These are phyloP conservation scores for Microtus pennsylvanicus DNA, from an alignment of 2,113 vertebrate species.

Conservation along the genomic window DNA sequence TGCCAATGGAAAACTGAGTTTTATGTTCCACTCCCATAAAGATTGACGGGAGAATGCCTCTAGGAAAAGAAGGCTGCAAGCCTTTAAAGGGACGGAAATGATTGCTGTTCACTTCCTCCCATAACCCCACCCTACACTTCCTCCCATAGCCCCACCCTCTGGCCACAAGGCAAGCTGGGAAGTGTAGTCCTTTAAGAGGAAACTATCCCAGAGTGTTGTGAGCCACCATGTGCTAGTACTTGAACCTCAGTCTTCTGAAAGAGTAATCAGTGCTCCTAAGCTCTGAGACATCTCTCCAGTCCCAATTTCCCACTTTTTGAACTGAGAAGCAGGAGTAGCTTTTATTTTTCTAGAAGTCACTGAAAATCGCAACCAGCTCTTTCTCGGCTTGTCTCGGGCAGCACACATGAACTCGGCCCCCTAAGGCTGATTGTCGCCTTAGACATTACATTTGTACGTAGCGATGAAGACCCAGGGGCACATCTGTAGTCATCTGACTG, in stretches of 20 bases:
- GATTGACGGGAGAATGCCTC: neutral
- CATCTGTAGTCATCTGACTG: neutral
- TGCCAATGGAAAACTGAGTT: too few species aligned
- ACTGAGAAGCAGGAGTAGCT: neutral
- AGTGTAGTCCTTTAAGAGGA: neutral
- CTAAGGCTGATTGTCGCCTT: neutral
- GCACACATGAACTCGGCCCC: too few species aligned
- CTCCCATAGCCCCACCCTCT: neutral
- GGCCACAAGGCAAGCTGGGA: neutral
- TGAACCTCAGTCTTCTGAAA: neutral
- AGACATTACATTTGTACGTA: neutral
- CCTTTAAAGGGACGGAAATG: neutral
- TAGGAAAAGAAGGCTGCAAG: neutral
- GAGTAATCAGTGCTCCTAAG: neutral
- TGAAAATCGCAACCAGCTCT: neutral
- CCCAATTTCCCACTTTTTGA: neutral
- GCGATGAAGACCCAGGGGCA: neutral
- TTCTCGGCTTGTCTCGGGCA: neutral
- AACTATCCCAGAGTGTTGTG: neutral
- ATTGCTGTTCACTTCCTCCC: neutral
- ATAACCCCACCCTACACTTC: neutral
- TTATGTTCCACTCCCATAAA: neutral
- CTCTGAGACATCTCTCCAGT: neutral
- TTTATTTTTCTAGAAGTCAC: neutral
- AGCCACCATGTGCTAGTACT: neutral